Evolutionary conservation across 2,113 vertebrate species (phyloP), one percentile per base, ranked within the genome.

Genomic region (Lagopus leucura): DNA sequence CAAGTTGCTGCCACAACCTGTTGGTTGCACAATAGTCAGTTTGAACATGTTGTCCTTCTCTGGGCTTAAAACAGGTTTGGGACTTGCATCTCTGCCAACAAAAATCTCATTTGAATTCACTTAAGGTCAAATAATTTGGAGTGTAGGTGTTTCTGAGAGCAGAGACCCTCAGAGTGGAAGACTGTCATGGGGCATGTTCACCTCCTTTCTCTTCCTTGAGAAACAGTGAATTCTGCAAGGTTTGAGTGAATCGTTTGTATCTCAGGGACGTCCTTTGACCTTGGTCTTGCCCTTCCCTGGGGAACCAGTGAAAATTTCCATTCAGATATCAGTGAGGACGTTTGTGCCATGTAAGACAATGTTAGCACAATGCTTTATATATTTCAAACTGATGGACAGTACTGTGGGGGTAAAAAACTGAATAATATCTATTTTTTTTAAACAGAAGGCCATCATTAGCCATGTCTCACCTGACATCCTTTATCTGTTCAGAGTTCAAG

Each of bases 401-500:
- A 85, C 90, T 96, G 25, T 95, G 93, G 96, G 95, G 96, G 91
- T 95, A 96, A 96, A 97, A 96, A 95, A 97, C 97, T 97, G 95
- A 97, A 97, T 97, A 97, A 97, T 91, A 96, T 97, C 95, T 97
- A 96, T 97, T 97, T 97, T 97, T 94, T 97, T 97, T 97, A 96
- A 97, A 97, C 98, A 99, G 99, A 99, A 99, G 97, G 99, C 98
- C 76, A 93, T 99, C 97, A 99, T 99, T 84, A 98, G 98, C 95
- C 99, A 99, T 3, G 98, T 99, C 93, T 99, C 98, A 77, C 97
- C 98, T 12, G 99, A 99, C 80, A 99, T 99, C 94, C 98, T 99
- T 79, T 99, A 99, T 97, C 98, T 99, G 96, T 99, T 99, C 96
- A 98, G 99, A 74, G 99, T 99, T 72, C 99, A 99, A 97, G 98